Base-by-base conservation (phyloP, 1,140 invertebrate species). In the Drosophila kurseongensis region DNA sequence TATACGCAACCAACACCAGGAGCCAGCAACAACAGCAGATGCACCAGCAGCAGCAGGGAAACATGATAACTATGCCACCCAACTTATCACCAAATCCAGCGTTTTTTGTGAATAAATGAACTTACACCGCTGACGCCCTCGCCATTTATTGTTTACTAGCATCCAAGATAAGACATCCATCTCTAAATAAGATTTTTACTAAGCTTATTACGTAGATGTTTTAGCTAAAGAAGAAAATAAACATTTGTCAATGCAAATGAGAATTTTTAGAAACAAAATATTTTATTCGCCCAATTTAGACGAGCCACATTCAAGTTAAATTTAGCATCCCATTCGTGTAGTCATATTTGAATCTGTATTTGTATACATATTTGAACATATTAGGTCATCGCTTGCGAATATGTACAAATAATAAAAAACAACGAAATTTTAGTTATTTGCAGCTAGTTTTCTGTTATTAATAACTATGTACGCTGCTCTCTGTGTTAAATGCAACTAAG, bases 1-100 rank as follows among this genome's bases (percentile, higher is more conserved):
- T 98, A 59, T 98, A 98, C 93, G 97, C 97, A 27, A 98, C 97
- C 9, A 97, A 96, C 63, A 97, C 96, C 18, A 94, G 96, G 71
- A 95, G 94, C 82, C 94, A 94, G 63, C 90, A 91, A n/a, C 84
- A 90, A 32, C 79, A 88, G 67, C 88, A 90, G 16, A 77, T 79
- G 35, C 76, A 80, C 32, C 69, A 56, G 42, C 48, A 52, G 71
- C 29, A 73, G 35, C 69, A 73, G 18, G 42, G 71, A 9, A 86
- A 85, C 48, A 77, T 86, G 88, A 90, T 93, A 57, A 91, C 93
- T 14, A 90, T 90, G 79, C 75, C 78, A 7, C 71, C 76, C 10
- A 91, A 90, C 47, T 47, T 78, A 10, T 90, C 84, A 14, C 75
- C 90, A 36, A 91, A 91, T 63, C 77, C 90, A 6, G 57, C 85